phyloP scores from a whole-genome alignment of 2,113 vertebrate species.

The Rhizomys pruinosus region DNA sequence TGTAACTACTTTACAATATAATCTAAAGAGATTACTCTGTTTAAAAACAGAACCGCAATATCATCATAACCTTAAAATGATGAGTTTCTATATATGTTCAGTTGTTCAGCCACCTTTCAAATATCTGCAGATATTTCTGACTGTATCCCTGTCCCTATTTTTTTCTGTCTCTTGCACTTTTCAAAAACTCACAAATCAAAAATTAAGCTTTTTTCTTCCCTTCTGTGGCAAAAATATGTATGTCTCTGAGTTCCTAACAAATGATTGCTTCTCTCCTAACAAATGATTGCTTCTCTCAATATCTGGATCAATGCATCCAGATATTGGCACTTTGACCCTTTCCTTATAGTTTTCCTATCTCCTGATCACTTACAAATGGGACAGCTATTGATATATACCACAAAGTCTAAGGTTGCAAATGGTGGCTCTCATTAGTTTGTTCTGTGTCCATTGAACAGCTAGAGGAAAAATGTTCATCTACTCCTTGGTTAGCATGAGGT shows the following conservation, averaged over 20 bases:
- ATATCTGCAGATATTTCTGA: not conserved
- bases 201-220: not conserved
- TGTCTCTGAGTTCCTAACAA: not conserved
- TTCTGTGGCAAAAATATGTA: not conserved
- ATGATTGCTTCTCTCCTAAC: not conserved
- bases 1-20: not conserved
- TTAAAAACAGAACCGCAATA: not conserved
- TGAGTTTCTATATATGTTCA: not conserved
- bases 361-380: not conserved
- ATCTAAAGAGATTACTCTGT: not conserved
- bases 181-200: not conserved
- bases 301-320: accelerated
- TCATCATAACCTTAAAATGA: not conserved
- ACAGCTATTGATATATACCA: not conserved
- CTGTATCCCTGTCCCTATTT: no score
- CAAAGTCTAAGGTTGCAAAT: not conserved
- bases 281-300: not conserved
- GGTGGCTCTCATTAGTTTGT: not conserved
- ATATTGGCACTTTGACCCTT: not conserved
- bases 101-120: not conserved
- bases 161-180: not conserved
- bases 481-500: not conserved
- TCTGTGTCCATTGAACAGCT: not conserved
- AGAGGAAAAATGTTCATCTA: not conserved
- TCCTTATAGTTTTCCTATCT: not conserved